Percentiles rank a stretch among this genome's conserved stretches.
Evolutionary conservation across 1,140 invertebrate genomes (phyloP).

Genomic region (Drosophila lacertosa): DNA sequence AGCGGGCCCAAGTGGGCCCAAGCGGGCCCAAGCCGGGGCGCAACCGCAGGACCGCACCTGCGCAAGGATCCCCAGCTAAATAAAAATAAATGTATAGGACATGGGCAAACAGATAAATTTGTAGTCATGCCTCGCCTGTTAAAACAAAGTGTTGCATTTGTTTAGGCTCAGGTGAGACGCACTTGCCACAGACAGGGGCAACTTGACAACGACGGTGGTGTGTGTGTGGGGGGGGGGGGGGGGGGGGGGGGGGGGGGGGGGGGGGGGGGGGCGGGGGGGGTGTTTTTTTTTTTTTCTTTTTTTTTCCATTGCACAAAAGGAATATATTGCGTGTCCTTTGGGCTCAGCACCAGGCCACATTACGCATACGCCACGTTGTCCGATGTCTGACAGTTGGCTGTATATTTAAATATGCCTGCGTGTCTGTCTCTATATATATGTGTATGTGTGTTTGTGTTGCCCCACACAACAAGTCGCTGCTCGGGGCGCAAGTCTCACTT

Average conservation of each 20-base stretch:
- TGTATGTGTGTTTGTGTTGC: conserved; percentile 1
- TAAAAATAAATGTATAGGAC: conserved; percentile 6
- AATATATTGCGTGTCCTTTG: conserved; percentile 52
- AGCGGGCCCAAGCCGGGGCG: conserved; percentile 26
- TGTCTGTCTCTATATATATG: conserved; percentile 8
- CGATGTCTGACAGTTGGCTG: conserved; percentile 11
- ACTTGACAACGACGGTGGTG: not conserved
- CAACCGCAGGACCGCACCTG: conserved; percentile 60
- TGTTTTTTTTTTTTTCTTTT: conserved; percentile 83
- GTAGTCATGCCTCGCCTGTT: conserved; percentile 56
- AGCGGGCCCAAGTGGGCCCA: conserved; percentile 49
- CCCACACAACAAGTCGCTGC: conserved; percentile 18
- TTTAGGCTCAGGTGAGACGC: conserved; percentile 58
- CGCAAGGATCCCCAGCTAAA: not conserved
- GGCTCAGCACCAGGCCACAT: conserved; percentile 42
- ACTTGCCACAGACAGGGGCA: conserved; percentile 40
- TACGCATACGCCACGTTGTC: conserved; percentile 73
- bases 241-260: no score
- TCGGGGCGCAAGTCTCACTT: conserved; percentile 44
- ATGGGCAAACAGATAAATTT: conserved; percentile 66
- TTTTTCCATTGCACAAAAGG: conserved; percentile 57
- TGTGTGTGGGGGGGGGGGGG: no score
- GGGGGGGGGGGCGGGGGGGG: no score
- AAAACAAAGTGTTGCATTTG: conserved; percentile 78
- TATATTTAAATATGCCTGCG: conserved; percentile 30